Conservation (phyloP, 2,888 invertebrate genomes). For the Harpalus rubripes region DNA sequence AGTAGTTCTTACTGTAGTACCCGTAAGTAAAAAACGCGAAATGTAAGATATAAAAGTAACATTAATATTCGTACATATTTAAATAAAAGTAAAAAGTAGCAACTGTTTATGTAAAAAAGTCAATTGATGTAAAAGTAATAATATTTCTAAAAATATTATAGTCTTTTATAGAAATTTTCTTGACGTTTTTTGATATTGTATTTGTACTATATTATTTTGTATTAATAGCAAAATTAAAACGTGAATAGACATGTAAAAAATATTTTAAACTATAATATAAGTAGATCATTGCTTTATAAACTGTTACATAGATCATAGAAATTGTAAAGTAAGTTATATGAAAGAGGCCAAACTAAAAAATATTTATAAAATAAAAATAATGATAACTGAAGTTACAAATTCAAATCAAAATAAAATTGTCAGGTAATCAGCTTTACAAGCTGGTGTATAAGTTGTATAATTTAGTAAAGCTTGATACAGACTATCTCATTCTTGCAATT, state of each 20-base stretch:
- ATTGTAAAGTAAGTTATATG: conserved; percentile 15
- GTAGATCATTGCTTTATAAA: conserved; percentile 41
- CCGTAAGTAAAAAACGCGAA: neutral
- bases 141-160: conserved; percentile 24
- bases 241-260: conserved; percentile 23
- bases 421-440: neutral
- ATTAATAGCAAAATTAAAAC: conserved; percentile 10
- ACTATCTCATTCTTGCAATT: neutral
- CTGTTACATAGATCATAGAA: conserved; percentile 39
- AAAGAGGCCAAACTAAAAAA: conserved; percentile 45
- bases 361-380: conserved; percentile 33
- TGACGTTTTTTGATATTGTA: conserved; percentile 28
- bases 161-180: conserved; percentile 30
- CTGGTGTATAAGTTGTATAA: neutral
- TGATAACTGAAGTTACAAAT: conserved; percentile 23
- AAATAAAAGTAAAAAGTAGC: conserved; percentile 28
- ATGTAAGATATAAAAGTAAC: conserved; percentile 25
- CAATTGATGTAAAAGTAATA: conserved; percentile 46
- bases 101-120: conserved; percentile 3
- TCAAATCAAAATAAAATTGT: conserved; percentile 30
- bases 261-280: conserved; percentile 20
- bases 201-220: conserved; percentile 16
- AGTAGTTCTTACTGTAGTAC: conserved; percentile 9
- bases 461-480: neutral
- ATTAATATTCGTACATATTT: conserved; percentile 18